These are phyloP conservation scores for Nesoenas mayeri DNA, from an alignment of 2,113 vertebrate species.

Conservation along the genomic window DNA sequence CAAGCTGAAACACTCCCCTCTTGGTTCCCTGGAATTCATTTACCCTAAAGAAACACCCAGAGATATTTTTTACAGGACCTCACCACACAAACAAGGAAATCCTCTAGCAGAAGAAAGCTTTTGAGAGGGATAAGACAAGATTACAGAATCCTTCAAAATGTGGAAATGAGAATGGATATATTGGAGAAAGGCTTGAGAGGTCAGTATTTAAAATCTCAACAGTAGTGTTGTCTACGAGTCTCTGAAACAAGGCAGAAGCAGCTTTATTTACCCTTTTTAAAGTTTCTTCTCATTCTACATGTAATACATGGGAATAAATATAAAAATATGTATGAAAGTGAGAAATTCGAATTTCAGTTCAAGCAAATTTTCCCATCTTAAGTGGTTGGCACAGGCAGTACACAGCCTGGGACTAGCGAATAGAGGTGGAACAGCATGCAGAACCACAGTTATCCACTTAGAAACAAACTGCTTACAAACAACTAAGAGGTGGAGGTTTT, in stretches of 20 bases:
- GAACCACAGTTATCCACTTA: neutral
- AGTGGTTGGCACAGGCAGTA: neutral
- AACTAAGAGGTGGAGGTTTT: neutral
- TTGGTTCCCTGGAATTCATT: neutral
- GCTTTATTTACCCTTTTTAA: neutral
- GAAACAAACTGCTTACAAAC: neutral
- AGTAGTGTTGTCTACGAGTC: neutral
- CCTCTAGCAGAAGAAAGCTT: neutral
- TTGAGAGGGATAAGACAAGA: neutral
- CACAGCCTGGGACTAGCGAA: neutral
- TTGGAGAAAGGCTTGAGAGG: neutral
- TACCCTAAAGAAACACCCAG: neutral
- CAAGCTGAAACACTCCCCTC: neutral
- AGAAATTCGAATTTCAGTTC: neutral
- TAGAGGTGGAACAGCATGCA: neutral
- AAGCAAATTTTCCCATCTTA: neutral
- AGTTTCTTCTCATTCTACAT: neutral
- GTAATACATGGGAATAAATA: neutral
- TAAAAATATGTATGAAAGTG: neutral
- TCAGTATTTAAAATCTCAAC: neutral
- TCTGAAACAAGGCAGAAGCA: neutral
- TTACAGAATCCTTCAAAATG: neutral
- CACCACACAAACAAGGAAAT: neutral
- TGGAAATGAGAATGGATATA: neutral
- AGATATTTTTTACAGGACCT: neutral